Evolutionary conservation across 92 coral and sea anemone genomes (phyloP).

Genomic region (Parazoanthus darwini): DNA sequence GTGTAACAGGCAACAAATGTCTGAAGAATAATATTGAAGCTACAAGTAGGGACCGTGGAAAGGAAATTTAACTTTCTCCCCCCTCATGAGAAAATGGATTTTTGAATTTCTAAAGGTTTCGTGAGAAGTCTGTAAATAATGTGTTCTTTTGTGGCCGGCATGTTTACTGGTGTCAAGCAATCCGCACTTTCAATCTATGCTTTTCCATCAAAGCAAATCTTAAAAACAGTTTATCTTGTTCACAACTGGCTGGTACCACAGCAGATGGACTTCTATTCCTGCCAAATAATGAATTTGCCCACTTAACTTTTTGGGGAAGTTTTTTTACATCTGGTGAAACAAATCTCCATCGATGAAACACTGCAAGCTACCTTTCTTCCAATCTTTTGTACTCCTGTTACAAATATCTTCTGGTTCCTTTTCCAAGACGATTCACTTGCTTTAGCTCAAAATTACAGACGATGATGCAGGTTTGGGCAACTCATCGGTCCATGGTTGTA

Average conservation of each 20-base stretch:
- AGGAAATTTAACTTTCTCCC: no score
- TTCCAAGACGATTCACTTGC: background rate
- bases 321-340: no score
- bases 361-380: background rate
- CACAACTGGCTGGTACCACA: background rate
- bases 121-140: background rate
- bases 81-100: background rate
- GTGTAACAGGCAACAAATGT: no score
- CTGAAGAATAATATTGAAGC: no score
- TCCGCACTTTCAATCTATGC: background rate
- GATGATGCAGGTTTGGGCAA: slow-evolving; percentile 30
- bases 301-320: background rate
- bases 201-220: background rate
- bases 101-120: background rate
- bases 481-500: slow-evolving; percentile 7
- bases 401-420: slow-evolving; percentile 17
- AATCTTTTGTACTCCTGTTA: background rate
- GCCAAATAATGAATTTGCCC: slow-evolving; percentile 5
- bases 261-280: slow-evolving; percentile 12
- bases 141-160: background rate
- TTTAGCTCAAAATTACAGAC: slow-evolving; percentile 36
- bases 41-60: no score
- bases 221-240: background rate
- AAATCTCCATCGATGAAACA: background rate
- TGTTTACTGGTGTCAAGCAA: background rate